Evolutionary conservation across 2,797 vertebrate genomes (phyloP).

Genomic region (Nannoperca obscura): DNA sequence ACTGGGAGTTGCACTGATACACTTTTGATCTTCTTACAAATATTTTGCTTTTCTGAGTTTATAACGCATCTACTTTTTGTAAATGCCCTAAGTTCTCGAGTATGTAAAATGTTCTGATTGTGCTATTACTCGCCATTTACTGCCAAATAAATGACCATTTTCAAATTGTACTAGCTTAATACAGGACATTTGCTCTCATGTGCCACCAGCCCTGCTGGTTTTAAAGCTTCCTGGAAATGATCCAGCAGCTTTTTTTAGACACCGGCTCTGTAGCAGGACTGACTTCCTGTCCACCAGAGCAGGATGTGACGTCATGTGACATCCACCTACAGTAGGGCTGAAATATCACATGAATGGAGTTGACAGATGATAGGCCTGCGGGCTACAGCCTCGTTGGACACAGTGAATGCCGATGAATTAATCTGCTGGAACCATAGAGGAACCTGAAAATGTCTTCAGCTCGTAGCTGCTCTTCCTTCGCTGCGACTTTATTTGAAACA

Average conservation of each 20-base stretch:
- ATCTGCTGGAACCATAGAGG: constrained; percentile 36
- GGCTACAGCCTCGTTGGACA: constrained; percentile 21
- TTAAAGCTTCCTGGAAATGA: constrained; percentile 80
- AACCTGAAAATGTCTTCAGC: constrained; percentile 57
- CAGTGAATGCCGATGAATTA: constrained; percentile 38
- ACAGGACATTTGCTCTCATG: constrained; percentile 62
- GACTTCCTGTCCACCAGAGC: constrained; percentile 81
- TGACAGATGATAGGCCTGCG: constrained; percentile 45
- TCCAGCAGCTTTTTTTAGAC: constrained; percentile 84
- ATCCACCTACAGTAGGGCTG: constrained; percentile 59
- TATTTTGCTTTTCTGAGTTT: not conserved
- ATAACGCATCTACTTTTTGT: constrained; percentile 13
- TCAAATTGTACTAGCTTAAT: constrained; percentile 48
- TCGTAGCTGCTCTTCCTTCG: constrained; percentile 45
- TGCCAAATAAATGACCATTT: constrained; percentile 62
- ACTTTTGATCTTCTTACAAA: constrained; percentile 4
- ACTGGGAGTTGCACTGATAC: not conserved
- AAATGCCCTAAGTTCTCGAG: not conserved
- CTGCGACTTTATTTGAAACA: constrained; percentile 50
- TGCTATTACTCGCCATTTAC: constrained; percentile 34
- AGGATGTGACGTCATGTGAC: constrained; percentile 84
- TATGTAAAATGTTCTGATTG: constrained; percentile 41
- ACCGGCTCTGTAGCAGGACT: constrained; percentile 49
- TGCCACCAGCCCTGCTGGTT: constrained; percentile 59
- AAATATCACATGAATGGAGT: constrained; percentile 41